Conservation (phyloP, 1,140 invertebrate species). For the Holotrichia oblita region DNA sequence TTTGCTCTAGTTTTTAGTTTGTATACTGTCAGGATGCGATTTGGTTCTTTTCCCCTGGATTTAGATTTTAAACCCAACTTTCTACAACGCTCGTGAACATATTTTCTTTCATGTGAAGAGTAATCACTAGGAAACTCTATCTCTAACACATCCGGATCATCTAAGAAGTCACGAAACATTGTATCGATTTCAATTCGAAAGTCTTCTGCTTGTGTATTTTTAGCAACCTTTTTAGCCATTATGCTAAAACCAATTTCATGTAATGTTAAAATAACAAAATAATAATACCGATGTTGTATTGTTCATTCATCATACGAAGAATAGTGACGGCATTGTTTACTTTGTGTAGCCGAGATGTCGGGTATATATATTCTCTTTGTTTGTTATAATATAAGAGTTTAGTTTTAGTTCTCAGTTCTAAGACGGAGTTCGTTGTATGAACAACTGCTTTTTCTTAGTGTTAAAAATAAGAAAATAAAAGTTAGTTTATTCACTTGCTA, state of each 20-base stretch:
- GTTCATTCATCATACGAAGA: too few relatives aligned
- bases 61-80: constrained; percentile 74
- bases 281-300: too few relatives aligned
- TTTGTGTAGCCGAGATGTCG: too few relatives aligned
- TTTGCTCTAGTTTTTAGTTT: constrained; percentile 61
- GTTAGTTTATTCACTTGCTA: too few relatives aligned
- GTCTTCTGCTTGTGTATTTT: constrained; percentile 22
- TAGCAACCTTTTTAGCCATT: not conserved
- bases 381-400: too few relatives aligned
- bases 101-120: constrained; percentile 74
- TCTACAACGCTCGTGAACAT: constrained; percentile 71
- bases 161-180: constrained; percentile 29
- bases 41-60: constrained; percentile 69
- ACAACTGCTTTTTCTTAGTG: too few relatives aligned
- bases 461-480: too few relatives aligned
- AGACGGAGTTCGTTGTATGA: too few relatives aligned
- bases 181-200: constrained; percentile 40
- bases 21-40: constrained; percentile 71
- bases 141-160: not conserved
- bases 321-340: too few relatives aligned
- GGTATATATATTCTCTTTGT: too few relatives aligned
- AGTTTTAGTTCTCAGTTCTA: too few relatives aligned
- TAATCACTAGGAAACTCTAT: constrained; percentile 72
- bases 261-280: too few relatives aligned
- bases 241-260: not conserved